Evolutionary conservation across 2,797 vertebrate species (phyloP), one percentile per base, ranked within the genome.

Genomic region (Peromyscus nudipes): DNA sequence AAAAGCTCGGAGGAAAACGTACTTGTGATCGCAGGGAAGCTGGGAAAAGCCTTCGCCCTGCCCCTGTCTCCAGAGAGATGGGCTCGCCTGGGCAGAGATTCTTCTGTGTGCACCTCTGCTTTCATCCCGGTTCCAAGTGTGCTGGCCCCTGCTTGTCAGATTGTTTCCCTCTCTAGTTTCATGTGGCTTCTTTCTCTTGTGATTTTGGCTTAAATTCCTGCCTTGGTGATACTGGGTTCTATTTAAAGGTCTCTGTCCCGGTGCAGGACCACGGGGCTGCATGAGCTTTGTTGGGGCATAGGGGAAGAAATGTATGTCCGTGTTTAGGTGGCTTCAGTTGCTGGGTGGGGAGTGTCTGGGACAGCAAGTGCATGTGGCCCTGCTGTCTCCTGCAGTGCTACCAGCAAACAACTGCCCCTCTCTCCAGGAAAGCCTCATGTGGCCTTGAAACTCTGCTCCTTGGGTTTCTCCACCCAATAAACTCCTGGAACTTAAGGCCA

Each of bases 1-100:
- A 65, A 89, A 23, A 69, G 49, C 92, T 92, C 43, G 49, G 93
- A 96, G 96, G 90, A 77, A 97, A 98, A 94, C 37, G 69, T 55
- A 4, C 75, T 94, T 98, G 92, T 96, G 46, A 76, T 77, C 82
- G 2, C 37, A 57, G 52, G 40, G 94, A 34, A 9, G 4, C 81
- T 97, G 97, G 97, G 97, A 91, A 88, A 89, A 0, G 85, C 86
- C 80, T 91, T 82, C 94, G 89, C 89, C 82, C 95, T 82, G 81
- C 96, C 52, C 60, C 65, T 7, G 31, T 87, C 90, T 89, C 76
- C 12, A 9, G 77, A 80, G 96, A 95, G 95, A 73, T 76, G 2
- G 40, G 80, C 83, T 87, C 12, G 25, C 43, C 62, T 23, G 12
- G 83, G 75, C 87, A 94, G 76, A 46, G 49, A 64, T 65, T 84